These are phyloP conservation scores for Pegoplata infirma DNA, from an alignment of 2,888 invertebrate genomes.

Conservation along the genomic window DNA sequence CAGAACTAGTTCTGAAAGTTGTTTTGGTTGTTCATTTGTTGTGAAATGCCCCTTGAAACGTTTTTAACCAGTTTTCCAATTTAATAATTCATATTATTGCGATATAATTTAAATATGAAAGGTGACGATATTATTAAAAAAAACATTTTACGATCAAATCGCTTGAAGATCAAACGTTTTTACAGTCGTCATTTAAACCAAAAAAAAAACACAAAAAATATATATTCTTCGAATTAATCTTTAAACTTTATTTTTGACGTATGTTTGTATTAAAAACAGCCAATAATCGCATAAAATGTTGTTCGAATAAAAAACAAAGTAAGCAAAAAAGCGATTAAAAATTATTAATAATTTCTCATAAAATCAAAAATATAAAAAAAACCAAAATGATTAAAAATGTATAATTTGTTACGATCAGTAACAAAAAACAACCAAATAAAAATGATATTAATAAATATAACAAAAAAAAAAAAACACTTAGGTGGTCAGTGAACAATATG, in stretches of 20 bases:
- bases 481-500: slow-evolving; percentile 19
- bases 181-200: slow-evolving; percentile 10
- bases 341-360: slow-evolving; percentile 44
- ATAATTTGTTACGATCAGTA: slow-evolving; percentile 53
- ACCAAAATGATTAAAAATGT: slow-evolving; percentile 40
- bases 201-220: slow-evolving; percentile 5
- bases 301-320: slow-evolving; percentile 28
- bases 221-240: slow-evolving; percentile 38
- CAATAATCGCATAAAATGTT: slow-evolving; percentile 43
- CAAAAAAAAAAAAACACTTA: too few relatives aligned
- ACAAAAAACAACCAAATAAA: slow-evolving; percentile 22
- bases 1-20: too few relatives aligned
- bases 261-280: slow-evolving; percentile 23
- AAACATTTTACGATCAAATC: slow-evolving; percentile 21
- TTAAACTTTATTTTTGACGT: not conserved
- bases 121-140: slow-evolving; percentile 50
- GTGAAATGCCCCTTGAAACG: too few relatives aligned
- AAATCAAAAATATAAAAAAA: slow-evolving; percentile 3
- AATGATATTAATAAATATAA: slow-evolving; percentile 14
- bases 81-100: not conserved
- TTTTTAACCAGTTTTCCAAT: not conserved
- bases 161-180: slow-evolving; percentile 46
- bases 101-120: slow-evolving; percentile 47
- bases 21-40: too few relatives aligned
- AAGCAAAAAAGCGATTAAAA: slow-evolving; percentile 33